phyloP scores from a whole-genome alignment of 1,140 invertebrate species.

The Phocides pigmalion region DNA sequence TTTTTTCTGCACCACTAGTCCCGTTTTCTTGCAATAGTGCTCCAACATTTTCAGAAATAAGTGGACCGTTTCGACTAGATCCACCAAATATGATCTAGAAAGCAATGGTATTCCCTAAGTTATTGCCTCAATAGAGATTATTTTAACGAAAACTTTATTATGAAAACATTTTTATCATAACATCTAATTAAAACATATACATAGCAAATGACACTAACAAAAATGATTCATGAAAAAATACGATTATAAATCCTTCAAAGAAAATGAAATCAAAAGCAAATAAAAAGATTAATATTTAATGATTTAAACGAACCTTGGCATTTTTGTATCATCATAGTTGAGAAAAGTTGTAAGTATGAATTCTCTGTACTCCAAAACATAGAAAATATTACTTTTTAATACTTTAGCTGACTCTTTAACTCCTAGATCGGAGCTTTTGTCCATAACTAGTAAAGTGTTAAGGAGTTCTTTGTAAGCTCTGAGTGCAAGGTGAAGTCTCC shows the following conservation, averaged over 20 bases:
- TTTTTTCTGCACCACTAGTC: slow-evolving; percentile 91
- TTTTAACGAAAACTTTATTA: no score
- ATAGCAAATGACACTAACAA: no score
- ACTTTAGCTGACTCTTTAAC: slow-evolving; percentile 92
- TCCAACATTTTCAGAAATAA: slow-evolving; percentile 97
- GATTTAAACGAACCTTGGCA: slow-evolving; percentile 88
- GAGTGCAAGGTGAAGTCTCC: slow-evolving; percentile 91
- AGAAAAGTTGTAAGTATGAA: slow-evolving; percentile 92
- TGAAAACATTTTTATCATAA: no score
- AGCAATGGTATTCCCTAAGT: no score
- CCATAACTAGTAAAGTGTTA: slow-evolving; percentile 92
- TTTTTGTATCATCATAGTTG: slow-evolving; percentile 93
- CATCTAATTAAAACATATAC: no score
- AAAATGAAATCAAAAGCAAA: no score
- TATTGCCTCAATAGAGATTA: no score
- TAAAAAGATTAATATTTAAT: no score
- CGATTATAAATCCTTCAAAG: no score
- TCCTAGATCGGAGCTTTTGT: slow-evolving; percentile 86
- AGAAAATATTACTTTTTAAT: slow-evolving; percentile 96
- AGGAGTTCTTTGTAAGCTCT: slow-evolving; percentile 88
- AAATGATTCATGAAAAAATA: no score
- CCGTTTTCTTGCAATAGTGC: slow-evolving; percentile 88
- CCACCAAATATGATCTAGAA: slow-evolving; percentile 91
- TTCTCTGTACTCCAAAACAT: slow-evolving; percentile 97
- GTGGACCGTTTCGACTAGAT: slow-evolving; percentile 95